phyloP scores from a whole-genome alignment of 2,797 vertebrate species.

The Rhinogobio ventralis region DNA sequence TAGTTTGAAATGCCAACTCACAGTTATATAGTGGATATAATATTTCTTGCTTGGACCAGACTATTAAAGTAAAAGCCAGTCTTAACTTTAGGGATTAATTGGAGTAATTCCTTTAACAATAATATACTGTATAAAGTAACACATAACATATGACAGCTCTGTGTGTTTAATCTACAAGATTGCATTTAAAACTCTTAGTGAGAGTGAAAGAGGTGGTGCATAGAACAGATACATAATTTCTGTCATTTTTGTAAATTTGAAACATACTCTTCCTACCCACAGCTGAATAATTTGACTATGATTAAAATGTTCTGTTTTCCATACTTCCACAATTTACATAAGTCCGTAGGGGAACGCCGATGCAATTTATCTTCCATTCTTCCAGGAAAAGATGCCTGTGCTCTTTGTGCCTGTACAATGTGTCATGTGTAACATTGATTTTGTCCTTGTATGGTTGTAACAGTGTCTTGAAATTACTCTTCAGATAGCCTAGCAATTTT shows the following conservation, averaged over 20 bases:
- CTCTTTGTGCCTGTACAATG: not conserved
- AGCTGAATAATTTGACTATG: conserved; percentile 36
- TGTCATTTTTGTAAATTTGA: conserved; percentile 26
- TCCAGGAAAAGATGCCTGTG: conserved; percentile 16
- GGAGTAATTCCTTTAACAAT: conserved; percentile 25
- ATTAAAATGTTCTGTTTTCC: conserved; percentile 45
- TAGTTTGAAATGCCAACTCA: not conserved
- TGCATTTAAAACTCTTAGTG: conserved; percentile 42
- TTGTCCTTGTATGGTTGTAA: conserved; percentile 17
- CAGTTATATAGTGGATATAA: not conserved
- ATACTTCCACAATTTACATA: conserved; percentile 22
- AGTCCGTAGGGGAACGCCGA: not conserved
- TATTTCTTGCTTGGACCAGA: not conserved
- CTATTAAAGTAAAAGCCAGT: conserved; percentile 16
- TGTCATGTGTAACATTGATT: not conserved
- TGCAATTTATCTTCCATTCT: conserved; percentile 40
- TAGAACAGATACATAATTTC: conserved; percentile 31
- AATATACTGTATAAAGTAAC: conserved; percentile 9
- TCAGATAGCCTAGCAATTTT: not conserved
- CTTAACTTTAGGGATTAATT: conserved; percentile 16
- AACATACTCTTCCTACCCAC: conserved; percentile 16
- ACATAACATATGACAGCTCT: conserved; percentile 25
- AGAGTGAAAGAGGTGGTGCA: conserved; percentile 25
- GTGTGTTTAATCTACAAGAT: conserved; percentile 38
- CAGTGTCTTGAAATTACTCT: not conserved